Conservation (phyloP, 2,797 vertebrate species). For the Ataeniobius toweri region DNA sequence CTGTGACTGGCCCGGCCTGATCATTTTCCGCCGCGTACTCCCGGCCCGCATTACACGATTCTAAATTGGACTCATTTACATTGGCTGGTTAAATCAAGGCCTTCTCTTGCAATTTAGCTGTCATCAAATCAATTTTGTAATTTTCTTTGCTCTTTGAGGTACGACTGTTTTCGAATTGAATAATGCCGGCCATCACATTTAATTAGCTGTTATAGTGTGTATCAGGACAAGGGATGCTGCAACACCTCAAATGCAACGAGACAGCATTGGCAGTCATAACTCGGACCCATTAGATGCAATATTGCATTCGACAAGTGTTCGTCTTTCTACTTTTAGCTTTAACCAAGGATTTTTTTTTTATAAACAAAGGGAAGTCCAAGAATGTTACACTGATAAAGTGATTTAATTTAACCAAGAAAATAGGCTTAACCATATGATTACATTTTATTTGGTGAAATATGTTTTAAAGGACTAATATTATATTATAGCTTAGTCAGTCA, state of each 20-base stretch:
- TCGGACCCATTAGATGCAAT: constrained; percentile 48
- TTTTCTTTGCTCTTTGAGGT: constrained; percentile 83
- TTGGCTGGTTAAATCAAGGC: constrained; percentile 91
- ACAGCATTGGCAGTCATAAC: constrained; percentile 44
- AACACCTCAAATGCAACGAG: constrained; percentile 55
- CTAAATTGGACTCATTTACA: constrained; percentile 99
- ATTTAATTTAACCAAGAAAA: not conserved
- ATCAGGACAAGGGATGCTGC: constrained; percentile 58
- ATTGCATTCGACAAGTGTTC: constrained; percentile 53
- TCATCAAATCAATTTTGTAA: constrained; percentile 93
- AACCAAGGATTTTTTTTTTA: constrained; percentile 1
- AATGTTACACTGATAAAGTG: not conserved
- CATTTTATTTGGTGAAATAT: not conserved
- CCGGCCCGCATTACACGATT: constrained; percentile 90
- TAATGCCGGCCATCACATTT: constrained; percentile 80
- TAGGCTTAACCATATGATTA: not conserved
- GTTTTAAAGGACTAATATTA: too few species aligned
- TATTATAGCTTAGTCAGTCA: too few species aligned
- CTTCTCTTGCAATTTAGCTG: constrained; percentile 93
- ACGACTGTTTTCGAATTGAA: constrained; percentile 81
- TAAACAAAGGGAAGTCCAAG: not conserved
- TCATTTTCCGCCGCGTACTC: constrained; percentile 92
- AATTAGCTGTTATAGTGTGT: constrained; percentile 74
- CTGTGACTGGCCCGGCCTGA: constrained; percentile 99
- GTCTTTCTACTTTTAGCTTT: constrained; percentile 44